Conservation (phyloP, 35 echinoderm and acorn worm genomes). For the Heliocidaris erythrogramma region DNA sequence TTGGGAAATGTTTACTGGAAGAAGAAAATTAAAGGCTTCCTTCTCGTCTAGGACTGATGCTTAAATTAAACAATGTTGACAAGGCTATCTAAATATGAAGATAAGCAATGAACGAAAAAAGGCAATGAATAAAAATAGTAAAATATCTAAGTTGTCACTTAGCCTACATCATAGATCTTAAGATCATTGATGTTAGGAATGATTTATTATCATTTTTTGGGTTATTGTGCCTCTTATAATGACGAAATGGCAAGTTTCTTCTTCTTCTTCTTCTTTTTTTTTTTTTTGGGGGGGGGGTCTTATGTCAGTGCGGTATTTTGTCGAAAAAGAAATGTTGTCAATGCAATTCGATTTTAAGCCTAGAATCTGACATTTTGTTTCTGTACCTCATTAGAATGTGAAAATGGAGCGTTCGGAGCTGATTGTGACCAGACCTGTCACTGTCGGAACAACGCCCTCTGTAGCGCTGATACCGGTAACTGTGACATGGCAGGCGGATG, state of each 20-base stretch:
- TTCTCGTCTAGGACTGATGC: not conserved
- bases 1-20: not conserved
- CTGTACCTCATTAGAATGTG: slow-evolving; percentile 48
- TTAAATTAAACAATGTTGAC: not conserved
- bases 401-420: slow-evolving; percentile 55
- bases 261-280: no score
- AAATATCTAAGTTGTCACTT: no score
- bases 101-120: not conserved
- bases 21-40: slow-evolving; percentile 1
- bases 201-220: no score
- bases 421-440: slow-evolving; percentile 62
- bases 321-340: no score
- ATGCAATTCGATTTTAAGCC: not conserved
- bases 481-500: slow-evolving; percentile 50
- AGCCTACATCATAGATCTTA: no score
- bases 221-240: no score
- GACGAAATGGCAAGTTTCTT: no score
- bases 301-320: no score
- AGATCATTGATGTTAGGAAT: no score
- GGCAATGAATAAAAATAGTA: not conserved
- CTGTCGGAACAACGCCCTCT: slow-evolving; percentile 52
- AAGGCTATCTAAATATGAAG: not conserved
- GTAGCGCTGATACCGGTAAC: slow-evolving; percentile 53
- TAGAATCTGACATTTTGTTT: not conserved
- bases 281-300: no score